Base-by-base conservation (phyloP, 2,113 vertebrate genomes). In the Elachura formosa region DNA sequence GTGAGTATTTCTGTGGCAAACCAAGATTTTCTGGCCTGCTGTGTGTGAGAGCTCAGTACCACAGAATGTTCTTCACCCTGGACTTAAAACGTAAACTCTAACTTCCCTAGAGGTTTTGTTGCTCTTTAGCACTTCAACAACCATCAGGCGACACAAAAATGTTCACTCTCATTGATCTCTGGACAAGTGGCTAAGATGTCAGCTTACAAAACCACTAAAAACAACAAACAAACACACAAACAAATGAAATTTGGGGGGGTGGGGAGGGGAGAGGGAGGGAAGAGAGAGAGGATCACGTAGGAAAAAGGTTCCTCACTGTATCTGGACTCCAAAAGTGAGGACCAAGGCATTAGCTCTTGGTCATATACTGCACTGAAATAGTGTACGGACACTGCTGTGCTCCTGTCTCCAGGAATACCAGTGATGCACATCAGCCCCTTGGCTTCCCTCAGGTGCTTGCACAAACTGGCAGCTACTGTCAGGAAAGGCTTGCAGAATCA, bases 361-460 rank as follows among this genome's bases (percentile, higher is more conserved):
- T 72, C 24, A 28, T 1, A 23, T 26, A 6, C 10, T 25, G 6
- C 12, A 6, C 8, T 83, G 54, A 52, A 67, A 55, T 22, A 0
- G 1, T 1, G 1, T 6, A 23, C 0, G 20, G 71, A 23, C 12
- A 2, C 6, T 45, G 34, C 20, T 36, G 48, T 2, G 2, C 17
- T 67, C 48, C 38, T 54, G n/a, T 36, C 54, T 56, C 29, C 55
- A 36, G 87, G 61, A 74, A 2, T 56, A 78, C 11, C n/a, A 11
- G 56, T 3, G 43, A n/a, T 45, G 45, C 14, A 3, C 1, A 4
- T 20, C 40, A 36, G 17, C 38, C 36, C 81, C 25, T 33, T 51
- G 51, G 33, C 28, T 92, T 58, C 75, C 36, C 14, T 54, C 7
- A 4, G 55, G 19, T 76, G 43, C 61, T 63, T 7, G 2, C 48